Evolutionary conservation across 2,888 invertebrate genomes (phyloP).

Genomic region (Antheraea yamamai): DNA sequence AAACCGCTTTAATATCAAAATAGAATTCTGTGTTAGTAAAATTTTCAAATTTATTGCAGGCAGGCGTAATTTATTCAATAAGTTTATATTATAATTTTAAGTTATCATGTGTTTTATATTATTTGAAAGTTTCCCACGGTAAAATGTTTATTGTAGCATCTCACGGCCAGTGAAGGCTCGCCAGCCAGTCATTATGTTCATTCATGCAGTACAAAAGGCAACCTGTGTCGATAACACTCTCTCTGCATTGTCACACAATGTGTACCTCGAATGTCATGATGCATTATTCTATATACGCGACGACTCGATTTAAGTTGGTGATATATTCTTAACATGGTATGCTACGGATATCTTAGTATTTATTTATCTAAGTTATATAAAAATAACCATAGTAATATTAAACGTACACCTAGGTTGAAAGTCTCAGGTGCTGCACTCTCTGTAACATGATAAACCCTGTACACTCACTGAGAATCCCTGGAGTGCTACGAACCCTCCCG

Average conservation of each 20-base stretch:
- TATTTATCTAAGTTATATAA: background rate
- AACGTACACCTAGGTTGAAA: too few species aligned
- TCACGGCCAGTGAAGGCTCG: conserved; percentile 43
- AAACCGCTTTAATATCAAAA: background rate
- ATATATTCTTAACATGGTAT: background rate
- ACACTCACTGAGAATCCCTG: too few species aligned
- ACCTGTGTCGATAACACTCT: conserved; percentile 22
- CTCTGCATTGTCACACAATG: conserved; percentile 19
- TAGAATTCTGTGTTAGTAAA: background rate
- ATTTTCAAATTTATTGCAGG: background rate
- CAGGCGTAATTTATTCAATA: background rate
- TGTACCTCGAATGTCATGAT: conserved; percentile 9
- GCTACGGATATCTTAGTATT: background rate
- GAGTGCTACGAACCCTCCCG: too few species aligned
- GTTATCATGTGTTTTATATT: conserved; percentile 8
- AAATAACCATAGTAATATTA: too few species aligned
- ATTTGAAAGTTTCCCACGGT: conserved; percentile 47
- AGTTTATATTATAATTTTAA: background rate
- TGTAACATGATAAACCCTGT: too few species aligned
- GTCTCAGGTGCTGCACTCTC: too few species aligned
- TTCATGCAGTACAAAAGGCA: conserved; percentile 23
- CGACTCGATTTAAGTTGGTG: background rate
- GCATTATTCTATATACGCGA: background rate
- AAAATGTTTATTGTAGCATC: conserved; percentile 45
- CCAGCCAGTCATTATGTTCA: conserved; percentile 19